Conservation (phyloP, 2,888 invertebrate species). For the Eupithecia exiguata region DNA sequence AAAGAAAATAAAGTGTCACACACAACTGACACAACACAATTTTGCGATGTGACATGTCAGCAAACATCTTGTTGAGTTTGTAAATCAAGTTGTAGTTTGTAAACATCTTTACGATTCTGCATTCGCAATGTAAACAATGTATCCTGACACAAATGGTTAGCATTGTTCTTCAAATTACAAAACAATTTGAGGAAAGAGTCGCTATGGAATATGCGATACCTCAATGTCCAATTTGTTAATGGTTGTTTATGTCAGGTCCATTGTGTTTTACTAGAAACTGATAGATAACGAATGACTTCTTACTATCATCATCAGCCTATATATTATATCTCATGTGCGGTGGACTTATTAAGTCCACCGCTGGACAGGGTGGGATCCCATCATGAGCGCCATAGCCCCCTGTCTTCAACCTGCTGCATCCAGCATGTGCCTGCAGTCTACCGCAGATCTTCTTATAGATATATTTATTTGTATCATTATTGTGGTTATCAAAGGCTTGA, state of each 20-base stretch:
- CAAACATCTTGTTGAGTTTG: constrained; percentile 27
- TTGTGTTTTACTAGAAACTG: neutral
- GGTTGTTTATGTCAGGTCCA: neutral
- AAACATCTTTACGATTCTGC: constrained; percentile 39
- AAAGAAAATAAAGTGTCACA: neutral
- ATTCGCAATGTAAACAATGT: constrained; percentile 40
- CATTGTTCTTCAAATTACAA: constrained; percentile 35
- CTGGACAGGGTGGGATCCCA: too few relatives aligned
- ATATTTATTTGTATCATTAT: too few relatives aligned
- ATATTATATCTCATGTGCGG: too few relatives aligned
- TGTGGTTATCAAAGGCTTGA: neutral
- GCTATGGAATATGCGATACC: constrained; percentile 22
- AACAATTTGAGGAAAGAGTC: constrained; percentile 21
- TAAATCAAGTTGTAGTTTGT: constrained; percentile 34
- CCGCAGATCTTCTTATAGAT: too few relatives aligned
- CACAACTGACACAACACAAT: constrained; percentile 5
- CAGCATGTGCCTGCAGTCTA: too few relatives aligned
- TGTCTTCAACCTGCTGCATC: too few relatives aligned
- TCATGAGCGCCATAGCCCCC: too few relatives aligned
- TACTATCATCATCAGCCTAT: neutral
- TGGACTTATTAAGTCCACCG: too few relatives aligned
- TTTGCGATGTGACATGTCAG: constrained; percentile 5
- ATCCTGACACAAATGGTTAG: constrained; percentile 33
- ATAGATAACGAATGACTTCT: neutral
- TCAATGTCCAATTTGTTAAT: neutral